Base-by-base conservation (phyloP, 2,797 vertebrate species). In the Percopsis omiscomaycus region DNA sequence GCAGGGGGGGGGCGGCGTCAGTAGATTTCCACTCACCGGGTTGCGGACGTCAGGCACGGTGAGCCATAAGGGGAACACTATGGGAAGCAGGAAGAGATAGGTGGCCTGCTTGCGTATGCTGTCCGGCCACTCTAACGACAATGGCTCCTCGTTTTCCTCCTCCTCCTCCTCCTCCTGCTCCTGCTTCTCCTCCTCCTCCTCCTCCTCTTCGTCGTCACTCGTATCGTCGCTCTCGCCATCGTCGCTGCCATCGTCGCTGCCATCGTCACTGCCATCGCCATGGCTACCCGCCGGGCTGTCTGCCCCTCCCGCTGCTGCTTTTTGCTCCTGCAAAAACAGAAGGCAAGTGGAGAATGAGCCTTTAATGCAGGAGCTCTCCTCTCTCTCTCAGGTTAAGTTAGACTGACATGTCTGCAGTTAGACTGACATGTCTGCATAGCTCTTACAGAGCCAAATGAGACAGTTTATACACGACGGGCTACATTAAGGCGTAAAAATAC, bases 31-130 rank as follows among this genome's bases (percentile, higher is more conserved):
- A 89, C 95, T 94, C 79, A 98, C 97, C 67, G 83, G 81, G 64
- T 96, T 98, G 69, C 96, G 93, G 71, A 97, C 97, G 0, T 99
- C 97, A 0, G 97, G 97, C 66, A 99, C 88, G 11, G 96, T 96
- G 61, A 90, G 80, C 97, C 97, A 99, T 74, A 99, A 84, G 0
- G 94, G 95, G 64, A 98, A 92, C 77, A 97, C 89, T 55, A 99
- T 96, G 71, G 97, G 97, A 4, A 98, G 79, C 59, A 99, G 92
- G 3, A 95, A 60, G 61, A 99, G 92, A 49, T 97, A 98, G 0
- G 94, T 96, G 71, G 91, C 75, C 73, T 92, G 94, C 69, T 98
- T 99, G 37, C 92, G 92, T 30, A 74, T 54, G 0, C 86, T 94
- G 30, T 94, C 82, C 0, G 97, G 97, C 96, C 96, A 99, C 55